Evolutionary conservation across 2,888 invertebrate genomes (phyloP).

Genomic region (Pachycephus smyrnensis): DNA sequence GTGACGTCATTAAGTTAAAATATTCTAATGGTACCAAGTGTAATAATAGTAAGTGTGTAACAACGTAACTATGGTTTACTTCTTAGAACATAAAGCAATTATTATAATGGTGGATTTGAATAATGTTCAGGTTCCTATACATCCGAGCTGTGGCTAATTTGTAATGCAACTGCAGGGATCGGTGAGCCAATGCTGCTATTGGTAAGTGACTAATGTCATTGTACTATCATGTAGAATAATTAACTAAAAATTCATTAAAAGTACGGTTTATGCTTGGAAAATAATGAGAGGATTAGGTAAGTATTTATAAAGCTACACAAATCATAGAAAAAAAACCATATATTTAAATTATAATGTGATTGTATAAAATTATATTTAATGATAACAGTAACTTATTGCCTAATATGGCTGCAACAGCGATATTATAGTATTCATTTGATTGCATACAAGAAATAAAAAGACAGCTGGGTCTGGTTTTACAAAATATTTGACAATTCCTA

Average conservation of each 20-base stretch:
- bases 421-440: background rate
- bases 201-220: constrained; percentile 41
- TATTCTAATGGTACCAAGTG: constrained; percentile 49
- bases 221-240: background rate
- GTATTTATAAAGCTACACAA: background rate
- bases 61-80: background rate
- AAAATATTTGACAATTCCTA: background rate
- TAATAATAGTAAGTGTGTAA: constrained; percentile 38
- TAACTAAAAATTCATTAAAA: background rate
- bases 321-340: background rate
- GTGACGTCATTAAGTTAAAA: constrained; percentile 43
- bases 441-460: background rate
- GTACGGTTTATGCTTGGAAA: background rate
- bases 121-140: constrained; percentile 40
- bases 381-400: background rate
- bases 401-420: constrained; percentile 4
- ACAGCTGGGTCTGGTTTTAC: background rate
- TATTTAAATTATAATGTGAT: background rate
- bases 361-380: constrained; percentile 4
- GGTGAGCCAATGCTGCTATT: constrained; percentile 42
- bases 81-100: background rate
- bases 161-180: constrained; percentile 41
- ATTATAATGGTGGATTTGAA: background rate
- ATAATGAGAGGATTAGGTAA: background rate
- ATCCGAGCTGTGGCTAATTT: constrained; percentile 46